Evolutionary conservation across 2,888 invertebrate genomes (phyloP), one percentile per base, ranked within the genome.

Genomic region (Mesorhabditis belari): DNA sequence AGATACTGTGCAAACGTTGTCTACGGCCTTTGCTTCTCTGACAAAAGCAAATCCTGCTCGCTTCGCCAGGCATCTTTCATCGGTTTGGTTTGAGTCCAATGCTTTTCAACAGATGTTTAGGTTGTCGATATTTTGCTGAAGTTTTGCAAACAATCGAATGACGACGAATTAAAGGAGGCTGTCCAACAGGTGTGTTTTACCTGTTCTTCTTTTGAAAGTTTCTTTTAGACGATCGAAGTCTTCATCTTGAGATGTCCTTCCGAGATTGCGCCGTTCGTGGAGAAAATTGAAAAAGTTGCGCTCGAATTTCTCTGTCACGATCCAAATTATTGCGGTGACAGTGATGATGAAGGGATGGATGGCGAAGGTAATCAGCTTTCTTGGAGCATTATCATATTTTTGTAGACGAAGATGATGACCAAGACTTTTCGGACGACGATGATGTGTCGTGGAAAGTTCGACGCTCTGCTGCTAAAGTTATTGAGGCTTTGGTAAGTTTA

Each of bases 391-490:
- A 12, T 53, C 49, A 35, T 29, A 29, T 29, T 21, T 29, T 21
- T 12, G 72, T 71, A 25, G 71, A 57, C 17, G 63, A 61, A 44
- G 66, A 57, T 25, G 86, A 87, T 44, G 77, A 71, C 70, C 92
- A 93, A 79, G 95, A 95, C 79, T 98, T 96, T 82, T 94, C 94
- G 54, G 98, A 98, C 82, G 98, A 98, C 82, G 98, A 99, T 81
- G 98, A 98, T 81, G 92, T 98, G 90, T 93, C 93, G 64, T 99
- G 98, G 96, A 85, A 85, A 70, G 84, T 85, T 9, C 86, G 98
- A 44, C 87, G 98, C 50, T 90, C 96, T 0, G 91, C 96, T 4
- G 96, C 98, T 0, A 99, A 98, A 83, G 96, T 96, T 80, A 85
- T 99, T 21, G 94, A 96, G 83, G 92, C 95, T 0, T 88, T 96